These are phyloP conservation scores for Nymphicus hollandicus DNA, from an alignment of 2,113 vertebrate species.

Conservation along the genomic window DNA sequence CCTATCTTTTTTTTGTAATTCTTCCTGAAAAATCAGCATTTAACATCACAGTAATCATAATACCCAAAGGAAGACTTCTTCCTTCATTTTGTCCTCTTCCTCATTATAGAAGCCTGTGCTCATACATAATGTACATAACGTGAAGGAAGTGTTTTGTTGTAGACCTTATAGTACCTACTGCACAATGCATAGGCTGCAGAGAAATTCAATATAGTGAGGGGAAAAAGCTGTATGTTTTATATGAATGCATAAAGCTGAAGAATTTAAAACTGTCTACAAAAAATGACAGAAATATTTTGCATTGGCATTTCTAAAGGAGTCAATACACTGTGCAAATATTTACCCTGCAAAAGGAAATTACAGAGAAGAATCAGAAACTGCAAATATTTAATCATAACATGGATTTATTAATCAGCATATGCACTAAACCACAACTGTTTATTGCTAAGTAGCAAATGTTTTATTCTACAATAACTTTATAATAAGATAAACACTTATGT, in stretches of 20 bases:
- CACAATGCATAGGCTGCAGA: neutral
- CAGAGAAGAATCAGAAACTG: neutral
- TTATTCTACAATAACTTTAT: neutral
- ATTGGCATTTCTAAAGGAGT: neutral
- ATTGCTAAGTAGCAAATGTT: neutral
- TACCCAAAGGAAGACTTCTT: neutral
- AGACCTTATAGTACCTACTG: neutral
- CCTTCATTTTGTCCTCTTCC: neutral
- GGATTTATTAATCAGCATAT: neutral
- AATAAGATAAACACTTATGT: neutral
- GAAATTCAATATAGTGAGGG: neutral
- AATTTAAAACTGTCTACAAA: neutral
- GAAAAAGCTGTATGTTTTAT: constrained; percentile 24
- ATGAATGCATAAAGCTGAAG: neutral
- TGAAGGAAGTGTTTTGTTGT: neutral
- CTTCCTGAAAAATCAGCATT: neutral
- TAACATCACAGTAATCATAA: neutral
- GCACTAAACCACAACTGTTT: neutral
- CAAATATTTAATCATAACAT: neutral
- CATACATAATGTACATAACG: neutral
- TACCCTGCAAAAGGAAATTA: neutral
- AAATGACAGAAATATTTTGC: neutral
- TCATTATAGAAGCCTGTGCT: neutral
- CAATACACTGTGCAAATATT: constrained; percentile 13
- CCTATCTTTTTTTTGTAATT: neutral